These are phyloP conservation scores for Psittacula derbiana DNA, from an alignment of 2,797 vertebrate genomes.

Conservation along the genomic window DNA sequence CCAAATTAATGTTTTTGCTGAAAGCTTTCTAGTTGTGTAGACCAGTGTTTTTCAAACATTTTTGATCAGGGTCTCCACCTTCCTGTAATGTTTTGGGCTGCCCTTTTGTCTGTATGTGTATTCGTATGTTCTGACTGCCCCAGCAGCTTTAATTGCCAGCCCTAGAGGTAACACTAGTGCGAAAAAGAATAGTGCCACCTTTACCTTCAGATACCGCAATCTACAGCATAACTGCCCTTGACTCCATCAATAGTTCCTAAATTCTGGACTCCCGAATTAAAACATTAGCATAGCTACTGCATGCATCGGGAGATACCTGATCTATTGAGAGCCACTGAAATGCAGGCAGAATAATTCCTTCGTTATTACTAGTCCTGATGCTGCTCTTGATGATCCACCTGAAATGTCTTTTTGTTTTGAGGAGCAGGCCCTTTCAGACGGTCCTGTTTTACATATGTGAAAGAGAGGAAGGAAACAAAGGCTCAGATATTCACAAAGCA, in stretches of 20 bases:
- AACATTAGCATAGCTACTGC: neutral
- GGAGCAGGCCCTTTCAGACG: neutral
- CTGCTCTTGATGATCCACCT: neutral
- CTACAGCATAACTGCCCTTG: neutral
- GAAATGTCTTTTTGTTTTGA: neutral
- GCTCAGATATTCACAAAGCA: neutral
- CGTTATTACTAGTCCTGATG: neutral
- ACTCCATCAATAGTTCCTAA: neutral
- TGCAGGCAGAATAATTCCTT: neutral
- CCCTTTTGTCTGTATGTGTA: fast-evolving
- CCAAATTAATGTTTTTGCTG: neutral
- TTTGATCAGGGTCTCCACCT: neutral
- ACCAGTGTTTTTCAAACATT: neutral
- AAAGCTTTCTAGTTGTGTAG: neutral
- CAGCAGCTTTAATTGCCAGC: neutral
- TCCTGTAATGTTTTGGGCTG: neutral
- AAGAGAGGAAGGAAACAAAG: neutral
- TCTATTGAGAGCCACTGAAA: neutral
- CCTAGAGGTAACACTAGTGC: neutral
- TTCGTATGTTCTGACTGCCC: neutral
- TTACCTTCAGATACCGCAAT: neutral
- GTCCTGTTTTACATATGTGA: neutral
- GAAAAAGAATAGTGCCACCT: neutral
- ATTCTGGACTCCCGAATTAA: neutral
- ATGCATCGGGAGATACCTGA: fast-evolving